phyloP scores from a whole-genome alignment of 1,140 invertebrate species.

The Luehdorfia chinensis region DNA sequence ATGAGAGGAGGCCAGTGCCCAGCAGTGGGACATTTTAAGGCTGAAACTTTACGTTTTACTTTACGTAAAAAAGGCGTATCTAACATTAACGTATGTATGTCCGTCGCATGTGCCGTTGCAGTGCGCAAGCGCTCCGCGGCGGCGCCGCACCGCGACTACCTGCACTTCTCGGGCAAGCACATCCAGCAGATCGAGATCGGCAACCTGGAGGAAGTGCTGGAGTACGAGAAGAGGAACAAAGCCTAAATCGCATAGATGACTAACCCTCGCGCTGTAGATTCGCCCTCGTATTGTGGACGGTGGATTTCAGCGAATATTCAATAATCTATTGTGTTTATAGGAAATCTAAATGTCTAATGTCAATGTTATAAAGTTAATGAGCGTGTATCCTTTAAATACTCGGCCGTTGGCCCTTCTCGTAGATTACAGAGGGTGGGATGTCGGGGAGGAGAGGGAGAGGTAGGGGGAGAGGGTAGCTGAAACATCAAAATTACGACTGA shows the following conservation, averaged over 20 bases:
- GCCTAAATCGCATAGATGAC: conserved; percentile 7
- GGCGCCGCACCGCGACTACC: conserved; percentile 78
- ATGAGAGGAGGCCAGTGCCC: no score
- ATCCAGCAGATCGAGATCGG: conserved; percentile 85
- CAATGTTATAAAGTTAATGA: neutral
- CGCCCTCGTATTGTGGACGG: neutral
- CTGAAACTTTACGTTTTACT: no score
- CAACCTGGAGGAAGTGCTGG: conserved; percentile 79
- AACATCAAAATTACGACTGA: no score
- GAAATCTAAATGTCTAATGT: neutral
- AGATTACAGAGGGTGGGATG: no score
- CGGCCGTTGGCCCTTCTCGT: no score
- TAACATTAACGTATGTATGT: no score
- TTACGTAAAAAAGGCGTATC: no score
- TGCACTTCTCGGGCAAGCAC: conserved; percentile 86
- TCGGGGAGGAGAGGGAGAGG: no score
- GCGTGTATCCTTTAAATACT: no score
- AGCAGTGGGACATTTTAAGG: no score
- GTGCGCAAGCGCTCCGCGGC: conserved; percentile 85
- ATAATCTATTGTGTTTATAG: neutral
- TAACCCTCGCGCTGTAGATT: neutral
- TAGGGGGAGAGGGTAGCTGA: no score
- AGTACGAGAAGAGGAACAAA: conserved; percentile 39
- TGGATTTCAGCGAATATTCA: neutral
- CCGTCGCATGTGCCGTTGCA: no score